Evolutionary conservation across 2,888 invertebrate genomes (phyloP).

Genomic region (Theristus sp.): DNA sequence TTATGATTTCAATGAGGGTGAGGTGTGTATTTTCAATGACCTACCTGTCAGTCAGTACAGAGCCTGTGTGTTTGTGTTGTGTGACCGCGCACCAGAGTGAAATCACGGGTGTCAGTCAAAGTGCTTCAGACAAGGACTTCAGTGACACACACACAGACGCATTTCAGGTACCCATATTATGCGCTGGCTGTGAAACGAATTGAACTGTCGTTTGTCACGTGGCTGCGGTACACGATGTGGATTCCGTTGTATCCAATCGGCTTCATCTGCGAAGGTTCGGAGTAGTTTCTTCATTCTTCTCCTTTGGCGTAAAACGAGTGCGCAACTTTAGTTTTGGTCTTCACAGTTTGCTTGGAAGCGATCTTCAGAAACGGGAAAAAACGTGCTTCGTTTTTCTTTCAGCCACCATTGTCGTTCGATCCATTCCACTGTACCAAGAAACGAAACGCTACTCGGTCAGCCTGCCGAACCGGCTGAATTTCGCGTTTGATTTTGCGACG

Average conservation of each 20-base stretch:
- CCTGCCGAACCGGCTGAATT: conserved; percentile 66
- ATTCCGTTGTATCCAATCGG: conserved; percentile 78
- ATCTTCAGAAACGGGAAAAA: too few species aligned
- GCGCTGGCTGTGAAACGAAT: conserved; percentile 56
- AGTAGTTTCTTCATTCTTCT: neutral
- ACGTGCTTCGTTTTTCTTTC: too few species aligned
- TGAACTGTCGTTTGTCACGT: conserved; percentile 55
- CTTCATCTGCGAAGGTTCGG: conserved; percentile 58
- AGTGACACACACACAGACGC: too few species aligned
- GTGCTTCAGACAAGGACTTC: too few species aligned
- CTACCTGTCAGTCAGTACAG: too few species aligned
- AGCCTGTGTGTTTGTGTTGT: too few species aligned
- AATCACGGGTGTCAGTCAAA: too few species aligned
- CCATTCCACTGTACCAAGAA: conserved; percentile 73
- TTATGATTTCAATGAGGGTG: too few species aligned
- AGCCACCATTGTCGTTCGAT: conserved; percentile 39
- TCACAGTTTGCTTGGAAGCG: neutral
- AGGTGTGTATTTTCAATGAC: too few species aligned
- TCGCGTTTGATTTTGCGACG: conserved; percentile 63
- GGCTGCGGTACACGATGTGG: conserved; percentile 83
- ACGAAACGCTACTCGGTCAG: conserved; percentile 52
- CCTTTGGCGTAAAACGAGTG: conserved; percentile 1
- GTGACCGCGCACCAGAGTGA: too few species aligned
- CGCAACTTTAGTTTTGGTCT: neutral
- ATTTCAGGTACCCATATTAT: conserved; percentile 72